Evolutionary conservation across 2,797 vertebrate genomes (phyloP).

Genomic region (Tachyglossus aculeatus): DNA sequence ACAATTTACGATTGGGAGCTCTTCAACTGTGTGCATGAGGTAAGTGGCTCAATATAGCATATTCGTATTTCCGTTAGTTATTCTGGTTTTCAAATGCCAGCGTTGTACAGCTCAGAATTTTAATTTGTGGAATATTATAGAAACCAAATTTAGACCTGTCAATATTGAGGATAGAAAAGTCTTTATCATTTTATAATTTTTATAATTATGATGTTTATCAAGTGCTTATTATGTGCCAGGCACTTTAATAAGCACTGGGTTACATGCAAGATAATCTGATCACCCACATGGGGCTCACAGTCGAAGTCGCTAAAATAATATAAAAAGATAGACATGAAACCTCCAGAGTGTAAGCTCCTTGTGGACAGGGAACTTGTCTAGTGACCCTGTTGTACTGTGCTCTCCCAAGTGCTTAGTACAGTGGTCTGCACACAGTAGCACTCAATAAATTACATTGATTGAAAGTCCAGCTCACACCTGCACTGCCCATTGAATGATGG

Average conservation of each 20-base stretch:
- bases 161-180: conserved; percentile 6
- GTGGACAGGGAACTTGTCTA: too few species aligned
- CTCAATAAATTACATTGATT: too few species aligned
- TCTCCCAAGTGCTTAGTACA: too few species aligned
- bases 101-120: background rate
- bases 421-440: too few species aligned
- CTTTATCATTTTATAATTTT: conserved; percentile 22
- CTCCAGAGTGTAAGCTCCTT: too few species aligned
- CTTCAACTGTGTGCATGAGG: conserved; percentile 97
- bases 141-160: conserved; percentile 13
- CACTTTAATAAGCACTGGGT: too few species aligned
- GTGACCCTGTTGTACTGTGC: too few species aligned
- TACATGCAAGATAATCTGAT: too few species aligned
- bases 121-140: background rate
- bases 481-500: background rate
- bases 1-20: conserved; percentile 97
- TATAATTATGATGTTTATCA: too few species aligned
- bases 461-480: too few species aligned
- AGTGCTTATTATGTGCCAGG: too few species aligned
- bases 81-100: background rate
- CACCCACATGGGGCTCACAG: too few species aligned
- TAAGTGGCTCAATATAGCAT: conserved; percentile 55
- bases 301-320: conserved; percentile 25
- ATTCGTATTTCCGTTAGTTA: background rate
- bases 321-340: background rate